Conservation (phyloP, 2,113 vertebrate genomes). For the Pyxicephalus adspersus region DNA sequence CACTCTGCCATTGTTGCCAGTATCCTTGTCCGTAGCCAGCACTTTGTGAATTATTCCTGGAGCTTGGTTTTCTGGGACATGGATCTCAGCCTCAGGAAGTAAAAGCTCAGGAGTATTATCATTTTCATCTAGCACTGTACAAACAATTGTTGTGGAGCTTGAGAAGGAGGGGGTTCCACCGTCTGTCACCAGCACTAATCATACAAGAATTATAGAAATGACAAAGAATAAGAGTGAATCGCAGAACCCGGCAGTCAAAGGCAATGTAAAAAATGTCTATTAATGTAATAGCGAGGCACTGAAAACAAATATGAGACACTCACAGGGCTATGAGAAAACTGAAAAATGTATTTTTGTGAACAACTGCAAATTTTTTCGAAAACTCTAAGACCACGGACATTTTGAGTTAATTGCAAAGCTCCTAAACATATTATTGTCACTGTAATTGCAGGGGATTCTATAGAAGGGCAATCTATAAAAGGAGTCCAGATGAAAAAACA, state of each 20-base stretch:
- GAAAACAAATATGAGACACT: too few relatives aligned
- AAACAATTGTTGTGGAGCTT: constrained; percentile 73
- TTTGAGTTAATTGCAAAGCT: too few relatives aligned
- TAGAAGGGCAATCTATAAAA: too few relatives aligned
- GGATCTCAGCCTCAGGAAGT: constrained; percentile 70
- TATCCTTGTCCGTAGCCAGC: constrained; percentile 80
- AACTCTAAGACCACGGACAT: too few relatives aligned
- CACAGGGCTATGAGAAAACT: too few relatives aligned
- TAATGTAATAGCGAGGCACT: too few relatives aligned
- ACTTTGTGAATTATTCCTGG: constrained; percentile 73
- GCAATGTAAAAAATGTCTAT: neutral
- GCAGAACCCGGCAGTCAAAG: neutral
- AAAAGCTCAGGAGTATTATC: constrained; percentile 82
- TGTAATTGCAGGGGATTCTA: too few relatives aligned
- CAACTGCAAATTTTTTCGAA: too few relatives aligned
- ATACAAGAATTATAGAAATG: constrained; percentile 48
- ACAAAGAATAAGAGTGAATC: neutral
- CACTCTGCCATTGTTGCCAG: constrained; percentile 78
- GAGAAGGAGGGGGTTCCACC: constrained; percentile 74
- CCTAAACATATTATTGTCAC: too few relatives aligned
- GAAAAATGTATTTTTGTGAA: too few relatives aligned
- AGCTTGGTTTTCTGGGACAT: constrained; percentile 84
- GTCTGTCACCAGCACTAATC: constrained; percentile 83
- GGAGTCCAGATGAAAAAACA: too few relatives aligned
- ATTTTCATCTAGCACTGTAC: constrained; percentile 85